phyloP scores from a whole-genome alignment of 2,113 vertebrate species.

The Cebus imitator region DNA sequence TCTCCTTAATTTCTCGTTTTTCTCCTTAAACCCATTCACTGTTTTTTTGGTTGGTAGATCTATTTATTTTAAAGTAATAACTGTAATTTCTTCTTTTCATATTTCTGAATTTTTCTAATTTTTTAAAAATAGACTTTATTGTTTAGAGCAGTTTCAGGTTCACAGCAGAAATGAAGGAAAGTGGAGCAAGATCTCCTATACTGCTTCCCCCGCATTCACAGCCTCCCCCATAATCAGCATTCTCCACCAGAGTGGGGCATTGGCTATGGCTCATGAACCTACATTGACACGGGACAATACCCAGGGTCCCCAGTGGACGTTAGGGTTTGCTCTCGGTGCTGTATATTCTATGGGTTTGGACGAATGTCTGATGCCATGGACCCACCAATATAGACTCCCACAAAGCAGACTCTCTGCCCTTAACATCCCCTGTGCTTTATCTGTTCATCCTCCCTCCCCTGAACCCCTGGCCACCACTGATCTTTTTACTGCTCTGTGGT shows the following conservation, averaged over 20 bases:
- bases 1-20: too few species aligned
- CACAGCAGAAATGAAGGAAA: neutral
- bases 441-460: neutral
- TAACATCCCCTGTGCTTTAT: neutral
- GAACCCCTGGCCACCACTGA: neutral
- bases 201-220: accelerated
- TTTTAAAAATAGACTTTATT: neutral
- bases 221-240: too few species aligned
- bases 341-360: neutral
- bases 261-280: neutral
- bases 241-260: neutral
- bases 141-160: neutral
- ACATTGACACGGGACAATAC: neutral
- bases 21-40: neutral
- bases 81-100: neutral
- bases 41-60: neutral
- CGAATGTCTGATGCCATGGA: neutral
- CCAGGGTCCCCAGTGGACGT: neutral
- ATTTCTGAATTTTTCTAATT: neutral
- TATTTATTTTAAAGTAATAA: neutral
- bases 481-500: neutral
- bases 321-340: neutral
- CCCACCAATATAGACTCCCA: neutral
- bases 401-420: neutral
- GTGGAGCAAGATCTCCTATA: neutral